phyloP scores from a whole-genome alignment of 35 echinoderm and acorn worm species.

The Lytechinus variegatus region DNA sequence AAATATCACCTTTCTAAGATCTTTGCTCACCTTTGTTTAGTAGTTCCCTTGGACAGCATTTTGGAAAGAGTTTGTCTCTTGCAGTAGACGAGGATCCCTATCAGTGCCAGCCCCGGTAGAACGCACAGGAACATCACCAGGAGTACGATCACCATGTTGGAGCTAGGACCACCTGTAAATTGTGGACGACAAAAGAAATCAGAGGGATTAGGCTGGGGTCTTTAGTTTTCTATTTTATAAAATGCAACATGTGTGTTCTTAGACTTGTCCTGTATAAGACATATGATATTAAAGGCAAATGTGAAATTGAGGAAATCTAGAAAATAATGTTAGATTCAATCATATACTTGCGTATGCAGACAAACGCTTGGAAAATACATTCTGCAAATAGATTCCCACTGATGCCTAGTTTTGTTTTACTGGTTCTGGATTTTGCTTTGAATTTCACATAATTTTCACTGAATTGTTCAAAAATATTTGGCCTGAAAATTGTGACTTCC shows the following conservation, averaged over 20 bases:
- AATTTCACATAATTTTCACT: too few species aligned
- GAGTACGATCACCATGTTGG: slow-evolving; percentile 27
- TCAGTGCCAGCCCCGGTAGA: not conserved
- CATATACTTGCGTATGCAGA: too few species aligned
- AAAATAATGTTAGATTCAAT: too few species aligned
- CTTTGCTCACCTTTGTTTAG: not conserved
- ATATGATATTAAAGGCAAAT: too few species aligned
- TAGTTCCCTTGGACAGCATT: slow-evolving; percentile 23
- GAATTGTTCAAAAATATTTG: too few species aligned
- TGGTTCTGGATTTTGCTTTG: too few species aligned
- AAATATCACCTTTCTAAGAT: too few species aligned
- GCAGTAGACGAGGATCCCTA: slow-evolving; percentile 40
- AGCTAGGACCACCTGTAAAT: not conserved
- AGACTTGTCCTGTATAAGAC: not conserved
- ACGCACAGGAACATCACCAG: slow-evolving; percentile 41
- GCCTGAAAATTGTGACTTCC: too few species aligned
- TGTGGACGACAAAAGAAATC: not conserved
- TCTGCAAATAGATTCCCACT: too few species aligned
- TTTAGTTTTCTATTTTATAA: not conserved
- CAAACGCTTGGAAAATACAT: too few species aligned
- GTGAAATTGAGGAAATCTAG: too few species aligned
- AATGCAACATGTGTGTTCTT: not conserved
- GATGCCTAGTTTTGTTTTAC: too few species aligned
- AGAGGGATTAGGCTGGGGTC: not conserved
- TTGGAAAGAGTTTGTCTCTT: slow-evolving; percentile 13